Conservation (phyloP, 2,797 vertebrate genomes). For the Channa striata region DNA sequence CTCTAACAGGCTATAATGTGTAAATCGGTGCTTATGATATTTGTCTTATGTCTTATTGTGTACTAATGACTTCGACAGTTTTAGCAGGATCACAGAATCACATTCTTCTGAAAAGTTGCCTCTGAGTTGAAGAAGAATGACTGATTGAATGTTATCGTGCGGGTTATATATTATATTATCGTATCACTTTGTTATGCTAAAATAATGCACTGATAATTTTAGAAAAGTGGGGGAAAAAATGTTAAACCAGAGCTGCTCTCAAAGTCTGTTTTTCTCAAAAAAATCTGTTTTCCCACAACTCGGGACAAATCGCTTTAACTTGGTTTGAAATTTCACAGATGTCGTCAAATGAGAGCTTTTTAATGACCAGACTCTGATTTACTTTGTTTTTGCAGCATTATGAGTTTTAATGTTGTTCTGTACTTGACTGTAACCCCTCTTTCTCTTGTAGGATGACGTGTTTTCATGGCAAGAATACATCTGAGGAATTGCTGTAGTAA, state of each 20-base stretch:
- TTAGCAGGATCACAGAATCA: too few species aligned
- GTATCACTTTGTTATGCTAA: not conserved
- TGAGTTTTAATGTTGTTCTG: not conserved
- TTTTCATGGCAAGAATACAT: slow-evolving; percentile 3
- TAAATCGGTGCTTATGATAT: too few species aligned
- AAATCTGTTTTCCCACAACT: not conserved
- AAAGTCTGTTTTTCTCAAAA: not conserved
- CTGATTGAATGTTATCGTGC: not conserved
- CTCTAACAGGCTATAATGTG: not conserved
- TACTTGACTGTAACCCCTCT: not conserved
- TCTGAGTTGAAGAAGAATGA: not conserved
- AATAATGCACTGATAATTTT: not conserved
- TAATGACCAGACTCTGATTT: too few species aligned
- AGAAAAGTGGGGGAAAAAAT: too few species aligned
- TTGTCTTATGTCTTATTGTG: too few species aligned
- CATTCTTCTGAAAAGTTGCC: too few species aligned
- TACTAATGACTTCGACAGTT: too few species aligned
- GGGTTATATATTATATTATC: too few species aligned
- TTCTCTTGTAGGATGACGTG: slow-evolving; percentile 6
- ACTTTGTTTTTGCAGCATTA: not conserved
- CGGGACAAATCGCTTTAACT: not conserved
- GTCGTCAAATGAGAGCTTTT: too few species aligned
- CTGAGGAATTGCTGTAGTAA: not conserved
- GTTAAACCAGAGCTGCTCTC: not conserved
- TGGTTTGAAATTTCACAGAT: not conserved